These are phyloP conservation scores for Tetragnatha montana DNA, from an alignment of 2,888 invertebrate genomes.

Conservation along the genomic window DNA sequence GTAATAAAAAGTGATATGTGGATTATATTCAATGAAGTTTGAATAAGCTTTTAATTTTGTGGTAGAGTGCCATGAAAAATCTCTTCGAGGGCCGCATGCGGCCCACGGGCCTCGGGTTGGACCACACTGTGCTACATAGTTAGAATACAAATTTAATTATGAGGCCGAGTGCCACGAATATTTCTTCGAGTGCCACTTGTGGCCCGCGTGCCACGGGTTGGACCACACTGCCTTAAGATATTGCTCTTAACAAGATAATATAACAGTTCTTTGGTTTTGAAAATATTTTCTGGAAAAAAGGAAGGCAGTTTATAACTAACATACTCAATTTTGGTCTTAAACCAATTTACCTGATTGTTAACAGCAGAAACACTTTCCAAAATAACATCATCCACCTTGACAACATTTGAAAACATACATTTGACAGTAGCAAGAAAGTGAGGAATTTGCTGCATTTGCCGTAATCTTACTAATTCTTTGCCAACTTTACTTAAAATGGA, in stretches of 20 bases:
- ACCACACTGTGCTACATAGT: too few relatives aligned
- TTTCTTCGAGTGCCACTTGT: too few relatives aligned
- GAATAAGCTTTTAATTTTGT: too few relatives aligned
- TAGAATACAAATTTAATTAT: too few relatives aligned
- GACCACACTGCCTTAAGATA: too few relatives aligned
- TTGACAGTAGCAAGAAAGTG: slow-evolving; percentile 57
- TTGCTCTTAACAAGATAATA: neutral
- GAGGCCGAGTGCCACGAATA: too few relatives aligned
- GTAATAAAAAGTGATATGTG: too few relatives aligned
- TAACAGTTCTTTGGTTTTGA: neutral
- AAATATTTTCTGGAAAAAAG: neutral
- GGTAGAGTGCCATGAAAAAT: too few relatives aligned
- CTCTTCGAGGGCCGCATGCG: too few relatives aligned
- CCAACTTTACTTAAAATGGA: slow-evolving; percentile 53
- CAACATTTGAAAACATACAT: slow-evolving; percentile 45
- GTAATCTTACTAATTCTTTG: slow-evolving; percentile 33
- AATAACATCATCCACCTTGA: slow-evolving; percentile 64
- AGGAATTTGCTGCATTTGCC: slow-evolving; percentile 50
- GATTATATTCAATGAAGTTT: too few relatives aligned
- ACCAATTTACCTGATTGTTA: slow-evolving; percentile 42
- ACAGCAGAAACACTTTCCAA: slow-evolving; percentile 60
- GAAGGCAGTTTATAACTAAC: neutral
- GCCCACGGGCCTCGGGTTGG: too few relatives aligned
- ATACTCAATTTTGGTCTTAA: neutral
- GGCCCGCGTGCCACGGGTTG: too few relatives aligned